These are phyloP conservation scores for Heliopora coerulea DNA, from an alignment of 92 coral and sea anemone genomes.

Conservation along the genomic window DNA sequence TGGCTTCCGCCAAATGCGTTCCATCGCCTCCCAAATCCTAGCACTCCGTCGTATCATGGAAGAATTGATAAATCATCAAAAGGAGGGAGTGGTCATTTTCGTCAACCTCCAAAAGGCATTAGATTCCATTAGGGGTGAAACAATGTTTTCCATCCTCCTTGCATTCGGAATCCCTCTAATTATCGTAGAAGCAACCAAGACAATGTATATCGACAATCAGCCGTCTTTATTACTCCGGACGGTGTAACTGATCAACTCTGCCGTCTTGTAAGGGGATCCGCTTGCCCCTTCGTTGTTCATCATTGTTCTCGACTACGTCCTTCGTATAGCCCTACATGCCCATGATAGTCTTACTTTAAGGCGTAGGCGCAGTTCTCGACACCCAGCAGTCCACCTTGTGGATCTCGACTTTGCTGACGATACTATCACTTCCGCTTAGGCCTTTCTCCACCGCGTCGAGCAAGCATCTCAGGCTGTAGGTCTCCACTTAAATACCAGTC, in stretches of 20 bases:
- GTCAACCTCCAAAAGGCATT: slow-evolving; percentile 52
- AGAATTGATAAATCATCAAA: slow-evolving; percentile 32
- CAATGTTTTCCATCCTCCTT: slow-evolving; percentile 41
- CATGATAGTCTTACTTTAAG: slow-evolving; percentile 19
- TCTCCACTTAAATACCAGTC: slow-evolving; percentile 7
- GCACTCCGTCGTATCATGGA: slow-evolving; percentile 33
- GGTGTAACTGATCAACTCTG: slow-evolving; percentile 48
- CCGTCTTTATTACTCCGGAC: slow-evolving; percentile 37
- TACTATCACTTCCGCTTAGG: slow-evolving; percentile 10
- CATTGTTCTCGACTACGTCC: slow-evolving; percentile 41
- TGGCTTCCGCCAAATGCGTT: slow-evolving; percentile 8
- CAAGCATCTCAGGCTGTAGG: slow-evolving; percentile 18
- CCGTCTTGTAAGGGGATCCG: slow-evolving; percentile 44
- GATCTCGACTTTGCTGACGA: slow-evolving; percentile 32
- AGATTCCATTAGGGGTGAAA: slow-evolving; percentile 48
- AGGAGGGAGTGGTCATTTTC: slow-evolving; percentile 25
- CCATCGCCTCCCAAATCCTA: not conserved
- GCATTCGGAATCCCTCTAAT: slow-evolving; percentile 45
- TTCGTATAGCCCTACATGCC: slow-evolving; percentile 2
- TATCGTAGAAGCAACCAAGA: slow-evolving; percentile 18
- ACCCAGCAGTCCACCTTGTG: slow-evolving; percentile 7
- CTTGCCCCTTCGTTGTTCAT: slow-evolving; percentile 47
- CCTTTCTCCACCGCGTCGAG: slow-evolving; percentile 23
- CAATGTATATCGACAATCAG: slow-evolving; percentile 31
- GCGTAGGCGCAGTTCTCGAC: slow-evolving; percentile 12